Percentiles rank a stretch among this genome's conserved stretches.
Evolutionary conservation across 2,797 vertebrate species (phyloP).

Genomic region (Carduelis carduelis): DNA sequence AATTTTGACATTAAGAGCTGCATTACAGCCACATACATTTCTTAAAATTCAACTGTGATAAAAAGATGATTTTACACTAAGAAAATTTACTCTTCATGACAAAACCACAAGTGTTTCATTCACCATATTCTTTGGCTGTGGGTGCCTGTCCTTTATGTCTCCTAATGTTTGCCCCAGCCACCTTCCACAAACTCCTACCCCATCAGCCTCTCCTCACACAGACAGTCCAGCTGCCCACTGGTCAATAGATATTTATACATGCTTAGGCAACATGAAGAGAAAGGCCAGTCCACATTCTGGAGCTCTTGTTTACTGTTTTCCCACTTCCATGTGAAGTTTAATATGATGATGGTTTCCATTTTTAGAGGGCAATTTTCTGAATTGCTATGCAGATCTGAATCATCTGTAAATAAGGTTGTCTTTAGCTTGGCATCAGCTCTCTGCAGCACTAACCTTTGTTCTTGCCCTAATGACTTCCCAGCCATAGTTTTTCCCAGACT

Average conservation of each 20-base stretch:
- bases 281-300: not conserved
- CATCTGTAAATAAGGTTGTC: not conserved
- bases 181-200: not conserved
- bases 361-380: slow-evolving; percentile 17
- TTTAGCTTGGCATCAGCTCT: slow-evolving; percentile 26
- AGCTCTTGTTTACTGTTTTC: not conserved
- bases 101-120: not conserved
- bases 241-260: not conserved
- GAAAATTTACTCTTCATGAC: not conserved
- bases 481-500: slow-evolving; percentile 16
- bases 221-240: not conserved
- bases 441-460: slow-evolving; percentile 17
- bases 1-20: not conserved
- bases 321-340: not conserved
- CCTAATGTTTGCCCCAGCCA: not conserved
- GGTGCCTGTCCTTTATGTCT: not conserved
- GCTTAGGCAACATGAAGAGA: accelerated
- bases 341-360: not conserved
- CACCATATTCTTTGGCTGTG: not conserved
- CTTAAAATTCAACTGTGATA: not conserved
- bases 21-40: not conserved
- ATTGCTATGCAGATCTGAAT: not conserved
- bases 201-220: not conserved
- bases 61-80: not conserved
- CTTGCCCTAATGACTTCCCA: slow-evolving; percentile 7